Percentiles rank a stretch among this genome's conserved stretches.
These are phyloP conservation scores for Oryzias celebensis DNA, from an alignment of 2,113 vertebrate species.

Conservation along the genomic window DNA sequence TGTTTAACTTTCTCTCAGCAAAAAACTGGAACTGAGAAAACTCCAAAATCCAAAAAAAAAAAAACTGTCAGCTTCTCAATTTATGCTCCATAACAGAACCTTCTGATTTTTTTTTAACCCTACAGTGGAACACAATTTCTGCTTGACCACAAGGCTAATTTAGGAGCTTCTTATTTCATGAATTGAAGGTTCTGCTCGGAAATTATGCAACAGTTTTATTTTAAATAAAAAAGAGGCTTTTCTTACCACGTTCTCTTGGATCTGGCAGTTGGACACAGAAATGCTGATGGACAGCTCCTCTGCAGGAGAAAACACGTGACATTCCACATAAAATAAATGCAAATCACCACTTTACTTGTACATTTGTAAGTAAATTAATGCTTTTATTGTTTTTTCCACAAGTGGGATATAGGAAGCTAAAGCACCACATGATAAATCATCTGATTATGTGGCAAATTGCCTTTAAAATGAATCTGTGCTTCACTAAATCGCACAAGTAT, in stretches of 20 bases:
- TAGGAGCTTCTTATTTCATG: slow-evolving; percentile 25
- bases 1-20: slow-evolving; percentile 45
- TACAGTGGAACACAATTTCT: slow-evolving; percentile 22
- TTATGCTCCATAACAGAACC: slow-evolving; percentile 17
- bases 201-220: slow-evolving; percentile 44
- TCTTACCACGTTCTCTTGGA: slow-evolving; percentile 98
- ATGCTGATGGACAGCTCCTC: slow-evolving; percentile 96
- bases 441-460: slow-evolving; percentile 57
- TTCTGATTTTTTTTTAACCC: slow-evolving; percentile 13
- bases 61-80: slow-evolving; percentile 34
- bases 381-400: slow-evolving; percentile 14
- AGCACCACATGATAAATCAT: slow-evolving; percentile 44
- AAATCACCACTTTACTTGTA: slow-evolving; percentile 15
- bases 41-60: slow-evolving; percentile 1
- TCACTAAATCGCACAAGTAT: slow-evolving; percentile 54
- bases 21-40: slow-evolving; percentile 54
- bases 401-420: slow-evolving; percentile 52
- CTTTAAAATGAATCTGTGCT: slow-evolving; percentile 53
- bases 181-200: slow-evolving; percentile 39
- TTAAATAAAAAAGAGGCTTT: slow-evolving; percentile 19
- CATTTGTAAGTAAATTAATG: slow-evolving; percentile 26
- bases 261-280: slow-evolving; percentile 95
- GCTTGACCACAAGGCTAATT: slow-evolving; percentile 45
- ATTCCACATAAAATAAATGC: slow-evolving; percentile 21
- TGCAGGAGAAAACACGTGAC: slow-evolving; percentile 68